Conservation (phyloP, 35 echinoderm and acorn worm species). For the Diadema setosum region DNA sequence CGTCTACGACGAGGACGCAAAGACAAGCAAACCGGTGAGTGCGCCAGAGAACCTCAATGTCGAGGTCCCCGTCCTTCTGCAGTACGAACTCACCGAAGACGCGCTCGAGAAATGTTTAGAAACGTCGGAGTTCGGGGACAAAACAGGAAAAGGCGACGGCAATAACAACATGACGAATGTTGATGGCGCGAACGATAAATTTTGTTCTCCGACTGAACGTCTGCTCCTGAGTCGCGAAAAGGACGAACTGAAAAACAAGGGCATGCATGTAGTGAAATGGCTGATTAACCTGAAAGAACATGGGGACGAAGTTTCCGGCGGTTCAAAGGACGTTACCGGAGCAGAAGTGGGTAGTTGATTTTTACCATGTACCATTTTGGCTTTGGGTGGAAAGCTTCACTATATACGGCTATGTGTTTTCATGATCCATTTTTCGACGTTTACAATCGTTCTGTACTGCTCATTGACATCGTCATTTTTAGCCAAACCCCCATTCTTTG, state of each 20-base stretch:
- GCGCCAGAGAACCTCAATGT: slow-evolving; percentile 2
- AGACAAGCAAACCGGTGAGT: neutral
- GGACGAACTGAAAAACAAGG: slow-evolving; percentile 11
- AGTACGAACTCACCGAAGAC: slow-evolving; percentile 4
- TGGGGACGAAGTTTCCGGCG: too few species aligned
- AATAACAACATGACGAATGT: neutral
- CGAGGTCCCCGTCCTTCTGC: neutral
- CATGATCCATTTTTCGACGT: too few species aligned
- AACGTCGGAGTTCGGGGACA: neutral
- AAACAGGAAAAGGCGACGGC: neutral
- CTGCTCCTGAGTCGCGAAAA: neutral
- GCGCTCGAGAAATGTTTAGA: neutral
- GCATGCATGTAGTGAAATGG: slow-evolving; percentile 21
- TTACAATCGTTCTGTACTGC: too few species aligned
- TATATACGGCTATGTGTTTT: too few species aligned
- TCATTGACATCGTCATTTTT: too few species aligned
- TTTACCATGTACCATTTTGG: too few species aligned
- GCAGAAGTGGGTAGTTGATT: too few species aligned
- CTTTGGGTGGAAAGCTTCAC: too few species aligned
- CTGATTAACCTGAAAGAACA: neutral
- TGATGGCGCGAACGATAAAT: neutral
- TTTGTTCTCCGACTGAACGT: neutral
- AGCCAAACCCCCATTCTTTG: too few species aligned
- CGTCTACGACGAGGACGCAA: neutral
- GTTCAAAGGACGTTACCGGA: too few species aligned